Evolutionary conservation across 1,140 invertebrate genomes (phyloP).

Genomic region (Mylabris phalerata): DNA sequence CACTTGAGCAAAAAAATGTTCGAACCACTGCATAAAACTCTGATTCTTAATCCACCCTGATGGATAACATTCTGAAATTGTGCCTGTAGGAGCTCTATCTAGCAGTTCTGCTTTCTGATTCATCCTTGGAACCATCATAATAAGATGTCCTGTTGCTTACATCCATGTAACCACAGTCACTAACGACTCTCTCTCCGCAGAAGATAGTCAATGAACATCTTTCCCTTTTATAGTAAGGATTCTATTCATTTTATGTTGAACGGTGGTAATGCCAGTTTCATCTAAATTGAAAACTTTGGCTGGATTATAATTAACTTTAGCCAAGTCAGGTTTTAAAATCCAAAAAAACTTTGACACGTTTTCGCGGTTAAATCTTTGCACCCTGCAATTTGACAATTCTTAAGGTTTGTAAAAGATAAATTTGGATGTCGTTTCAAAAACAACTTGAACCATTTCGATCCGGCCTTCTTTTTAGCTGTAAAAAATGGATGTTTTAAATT

Average conservation of each 20-base stretch:
- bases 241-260: conserved; percentile 41
- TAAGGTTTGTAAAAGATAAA: conserved; percentile 30
- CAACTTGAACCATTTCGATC: conserved; percentile 20
- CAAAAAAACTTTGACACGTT: conserved; percentile 37
- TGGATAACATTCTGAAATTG: conserved; percentile 2
- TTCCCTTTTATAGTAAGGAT: conserved; percentile 41
- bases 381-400: conserved; percentile 30
- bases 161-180: conserved; percentile 41
- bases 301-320: conserved; percentile 28
- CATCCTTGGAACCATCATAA: conserved; percentile 40
- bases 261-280: conserved; percentile 24
- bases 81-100: conserved; percentile 12
- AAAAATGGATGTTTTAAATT: conserved; percentile 16
- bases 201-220: conserved; percentile 44
- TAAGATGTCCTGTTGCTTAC: conserved; percentile 39
- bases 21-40: conserved; percentile 33
- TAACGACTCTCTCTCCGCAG: conserved; percentile 44
- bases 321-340: conserved; percentile 29
- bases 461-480: conserved; percentile 7
- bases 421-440: conserved; percentile 23
- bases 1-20: conserved; percentile 27
- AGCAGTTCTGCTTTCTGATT: conserved; percentile 29
- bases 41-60: conserved; percentile 24
- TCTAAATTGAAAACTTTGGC: conserved; percentile 30
- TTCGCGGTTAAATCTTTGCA: conserved; percentile 33